These are phyloP conservation scores for Leptatherina wallacei DNA, from an alignment of 2,797 vertebrate species.

Conservation along the genomic window DNA sequence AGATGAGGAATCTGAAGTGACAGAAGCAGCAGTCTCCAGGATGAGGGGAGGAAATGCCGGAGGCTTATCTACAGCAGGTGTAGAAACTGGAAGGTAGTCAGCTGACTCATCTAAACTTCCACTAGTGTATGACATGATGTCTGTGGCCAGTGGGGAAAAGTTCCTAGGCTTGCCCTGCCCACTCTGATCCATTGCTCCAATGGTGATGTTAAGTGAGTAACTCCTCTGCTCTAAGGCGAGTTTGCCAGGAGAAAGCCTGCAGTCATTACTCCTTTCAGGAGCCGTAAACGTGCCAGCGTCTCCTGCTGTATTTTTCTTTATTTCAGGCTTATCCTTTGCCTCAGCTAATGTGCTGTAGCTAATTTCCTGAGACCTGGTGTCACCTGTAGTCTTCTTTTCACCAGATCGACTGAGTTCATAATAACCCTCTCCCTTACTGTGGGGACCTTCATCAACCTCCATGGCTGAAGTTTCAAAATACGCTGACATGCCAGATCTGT, in stretches of 20 bases:
- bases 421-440: slow-evolving; percentile 87
- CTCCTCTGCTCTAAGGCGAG: slow-evolving; percentile 96
- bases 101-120: slow-evolving; percentile 96
- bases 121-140: slow-evolving; percentile 95
- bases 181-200: slow-evolving; percentile 91
- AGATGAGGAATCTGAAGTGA: slow-evolving; percentile 79
- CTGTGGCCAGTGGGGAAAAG: slow-evolving; percentile 94
- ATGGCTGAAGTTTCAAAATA: slow-evolving; percentile 97
- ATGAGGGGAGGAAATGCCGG: slow-evolving; percentile 88
- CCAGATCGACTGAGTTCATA: slow-evolving; percentile 94
- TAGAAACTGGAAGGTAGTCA: slow-evolving; percentile 93
- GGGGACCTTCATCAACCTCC: slow-evolving; percentile 83
- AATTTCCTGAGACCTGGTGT: slow-evolving; percentile 79
- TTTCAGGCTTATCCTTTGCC: slow-evolving; percentile 71
- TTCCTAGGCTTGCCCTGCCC: slow-evolving; percentile 89
- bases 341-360: slow-evolving; percentile 89
- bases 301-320: slow-evolving; percentile 67
- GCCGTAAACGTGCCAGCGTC: slow-evolving; percentile 82
- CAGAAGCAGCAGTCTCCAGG: slow-evolving; percentile 83
- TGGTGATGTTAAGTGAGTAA: slow-evolving; percentile 97
- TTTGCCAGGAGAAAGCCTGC: slow-evolving; percentile 91
- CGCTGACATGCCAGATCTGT: slow-evolving; percentile 96
- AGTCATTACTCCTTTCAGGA: slow-evolving; percentile 91
- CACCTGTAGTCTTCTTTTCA: slow-evolving; percentile 74
- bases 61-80: slow-evolving; percentile 89